Evolutionary conservation across 1,140 invertebrate species (phyloP).

Genomic region (Muscidifurax raptorellus): DNA sequence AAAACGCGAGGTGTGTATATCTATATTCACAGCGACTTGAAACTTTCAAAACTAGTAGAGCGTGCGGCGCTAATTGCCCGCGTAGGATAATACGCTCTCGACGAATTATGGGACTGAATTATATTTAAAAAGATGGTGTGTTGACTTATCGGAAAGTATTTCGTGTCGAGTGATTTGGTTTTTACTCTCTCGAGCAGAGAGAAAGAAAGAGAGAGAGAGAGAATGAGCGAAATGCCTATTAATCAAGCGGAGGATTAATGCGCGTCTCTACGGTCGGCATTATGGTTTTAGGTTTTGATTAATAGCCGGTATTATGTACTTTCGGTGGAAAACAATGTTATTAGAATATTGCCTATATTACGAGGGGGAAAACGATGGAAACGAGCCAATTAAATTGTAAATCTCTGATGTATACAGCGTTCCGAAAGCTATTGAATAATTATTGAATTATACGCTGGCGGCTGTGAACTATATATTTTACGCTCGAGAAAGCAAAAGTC

Average conservation of each 20-base stretch:
- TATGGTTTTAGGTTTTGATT: background rate
- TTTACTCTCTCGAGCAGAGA: background rate
- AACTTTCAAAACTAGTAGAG: slow-evolving; percentile 1
- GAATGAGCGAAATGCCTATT: background rate
- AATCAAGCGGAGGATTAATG: background rate
- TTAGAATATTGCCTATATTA: background rate
- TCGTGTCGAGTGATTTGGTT: background rate
- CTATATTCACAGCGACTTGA: background rate
- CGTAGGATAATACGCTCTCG: no score
- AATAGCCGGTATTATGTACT: background rate
- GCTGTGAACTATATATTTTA: background rate
- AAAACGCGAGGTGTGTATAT: background rate
- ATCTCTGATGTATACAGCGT: background rate
- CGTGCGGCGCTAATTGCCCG: background rate
- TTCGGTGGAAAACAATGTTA: background rate
- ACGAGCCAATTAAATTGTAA: slow-evolving; percentile 1
- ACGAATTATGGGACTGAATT: background rate
- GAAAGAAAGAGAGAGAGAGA: background rate
- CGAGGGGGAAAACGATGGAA: background rate
- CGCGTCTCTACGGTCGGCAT: background rate
- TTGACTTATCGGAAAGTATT: background rate
- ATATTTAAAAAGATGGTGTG: background rate
- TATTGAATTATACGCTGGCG: background rate
- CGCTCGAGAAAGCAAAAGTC: background rate
- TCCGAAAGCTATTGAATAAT: slow-evolving; percentile 9